Evolutionary conservation across 2,888 invertebrate genomes (phyloP), one percentile per base, ranked within the genome.

Genomic region (Pristionchus japonicus): DNA sequence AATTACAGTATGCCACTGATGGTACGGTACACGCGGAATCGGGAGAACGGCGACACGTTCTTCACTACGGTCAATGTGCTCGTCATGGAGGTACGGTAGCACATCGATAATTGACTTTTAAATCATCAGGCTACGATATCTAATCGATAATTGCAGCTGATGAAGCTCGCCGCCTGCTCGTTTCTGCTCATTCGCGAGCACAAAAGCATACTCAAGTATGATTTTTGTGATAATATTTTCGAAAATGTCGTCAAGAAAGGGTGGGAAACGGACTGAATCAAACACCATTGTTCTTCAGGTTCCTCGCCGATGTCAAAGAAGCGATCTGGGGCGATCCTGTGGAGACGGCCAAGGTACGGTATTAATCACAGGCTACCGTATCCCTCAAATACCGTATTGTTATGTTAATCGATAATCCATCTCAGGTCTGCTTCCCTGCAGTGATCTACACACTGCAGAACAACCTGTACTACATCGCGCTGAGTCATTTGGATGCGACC

Each of bases 401-500:
- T 9, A 61, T 31, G 23, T n/a, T n/a, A 64, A 85, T 64, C 49
- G 31, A 85, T 85, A 61, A 85, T 64, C 27, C 61, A 15, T 67
- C 67, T 47, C 89, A 92, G 89, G 95, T 99, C 34, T 97, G 97
- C 93, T 97, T 99, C 88, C 99, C 99, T 88, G 98, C 99, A 0
- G 96, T 98, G 92, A 96, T 99, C 2, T 99, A 99, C 95, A 97
- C 98, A 86, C 95, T 99, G 90, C 99, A 99, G 95, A 99, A 99
- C 95, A 99, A 99, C 96, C 96, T 99, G 89, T 96, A 99, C 23
- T 99, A 98, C 95, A 96, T 99, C 40, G 98, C 99, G 0, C 97
- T 98, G 47, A 97, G 98, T 6, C 98, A 99, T 96, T 96, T 99
- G 93, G 99, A 99, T 96, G 99, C 99, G 86, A 99, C 99, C 31